Evolutionary conservation across 2,797 vertebrate species (phyloP).

Genomic region (Periophthalmus magnuspinnatus): DNA sequence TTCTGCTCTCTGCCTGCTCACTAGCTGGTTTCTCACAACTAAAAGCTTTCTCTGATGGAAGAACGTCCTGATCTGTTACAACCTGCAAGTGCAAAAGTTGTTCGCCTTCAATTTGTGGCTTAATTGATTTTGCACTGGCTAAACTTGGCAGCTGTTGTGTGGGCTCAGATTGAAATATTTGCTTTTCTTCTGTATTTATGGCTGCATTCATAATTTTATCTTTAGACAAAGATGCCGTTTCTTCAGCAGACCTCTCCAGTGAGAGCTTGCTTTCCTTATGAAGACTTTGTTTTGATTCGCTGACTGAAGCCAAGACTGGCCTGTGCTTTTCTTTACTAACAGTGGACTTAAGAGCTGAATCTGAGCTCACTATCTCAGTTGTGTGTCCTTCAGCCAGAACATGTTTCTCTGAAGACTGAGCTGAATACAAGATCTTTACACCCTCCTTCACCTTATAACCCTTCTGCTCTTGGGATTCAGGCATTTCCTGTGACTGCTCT

Average conservation of each 20-base stretch:
- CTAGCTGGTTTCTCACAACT: constrained; percentile 70
- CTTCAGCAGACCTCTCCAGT: constrained; percentile 57
- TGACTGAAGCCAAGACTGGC: constrained; percentile 63
- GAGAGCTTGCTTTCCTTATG: constrained; percentile 70
- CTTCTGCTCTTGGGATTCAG: constrained; percentile 67
- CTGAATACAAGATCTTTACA: constrained; percentile 77
- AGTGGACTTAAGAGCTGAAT: constrained; percentile 60
- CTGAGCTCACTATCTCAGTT: constrained; percentile 60
- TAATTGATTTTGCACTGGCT: constrained; percentile 62
- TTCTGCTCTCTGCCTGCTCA: constrained; percentile 66
- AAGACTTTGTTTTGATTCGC: constrained; percentile 69
- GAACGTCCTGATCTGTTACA: constrained; percentile 74
- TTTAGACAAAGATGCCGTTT: constrained; percentile 62
- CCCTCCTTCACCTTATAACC: constrained; percentile 79
- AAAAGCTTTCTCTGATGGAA: constrained; percentile 76
- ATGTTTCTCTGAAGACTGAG: constrained; percentile 71
- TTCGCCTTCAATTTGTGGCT: constrained; percentile 71
- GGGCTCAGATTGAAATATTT: constrained; percentile 69
- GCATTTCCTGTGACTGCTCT: constrained; percentile 72
- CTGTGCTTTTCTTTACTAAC: constrained; percentile 57
- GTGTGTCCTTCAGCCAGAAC: constrained; percentile 73
- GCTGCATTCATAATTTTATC: constrained; percentile 69
- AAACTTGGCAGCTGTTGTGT: constrained; percentile 65
- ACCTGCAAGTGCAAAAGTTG: constrained; percentile 79
- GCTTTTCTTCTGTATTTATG: constrained; percentile 76